Evolutionary conservation across 2,113 vertebrate genomes (phyloP), one percentile per base, ranked within the genome.

Genomic region (Murina feae): DNA sequence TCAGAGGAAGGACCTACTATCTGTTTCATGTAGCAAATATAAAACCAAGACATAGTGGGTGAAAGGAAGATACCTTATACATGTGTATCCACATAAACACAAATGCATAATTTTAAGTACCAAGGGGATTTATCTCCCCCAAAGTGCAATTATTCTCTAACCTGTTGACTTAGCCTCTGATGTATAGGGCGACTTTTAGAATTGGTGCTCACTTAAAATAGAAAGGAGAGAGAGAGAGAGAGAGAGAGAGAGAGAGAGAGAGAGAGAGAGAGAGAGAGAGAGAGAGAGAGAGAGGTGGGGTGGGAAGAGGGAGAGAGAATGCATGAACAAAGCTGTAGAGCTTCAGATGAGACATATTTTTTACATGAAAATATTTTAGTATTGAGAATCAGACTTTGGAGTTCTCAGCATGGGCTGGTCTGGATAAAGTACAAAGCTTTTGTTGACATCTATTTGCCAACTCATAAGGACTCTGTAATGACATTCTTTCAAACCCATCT

Each of bases 401-500:
- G 69, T 95, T 39, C 39, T 17, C 44, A 79, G 35, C 39, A 69
- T 68, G 14, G 6, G 10, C 55, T 96, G 60, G n/a, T 88, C 65
- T 93, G 60, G 51, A 92, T 91, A 68, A 89, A 97, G 86, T 79
- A 97, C 49, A 95, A 84, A 92, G 35, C 84, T 60, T 86, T 53
- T 94, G 68, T 55, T 82, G 92, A 96, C 96, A 55, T 53, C 42
- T 95, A 58, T 94, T 94, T 97, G 44, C 47, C 66, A 94, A 42
- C 63, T 93, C 87, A 82, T 90, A 96, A 96, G 71, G 93, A 86
- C 82, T 90, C 68, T 35, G 90, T 85, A 94, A 94, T 96, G 92
- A 79, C 91, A 95, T 21, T 80, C 60, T 53, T 95, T 97, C 16
- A 85, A 94, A 94, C 20, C 95, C 63, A 93, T 97, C 76, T 93